These are phyloP conservation scores for Premnoplex brunnescens DNA, from an alignment of 2,797 vertebrate species.

Conservation along the genomic window DNA sequence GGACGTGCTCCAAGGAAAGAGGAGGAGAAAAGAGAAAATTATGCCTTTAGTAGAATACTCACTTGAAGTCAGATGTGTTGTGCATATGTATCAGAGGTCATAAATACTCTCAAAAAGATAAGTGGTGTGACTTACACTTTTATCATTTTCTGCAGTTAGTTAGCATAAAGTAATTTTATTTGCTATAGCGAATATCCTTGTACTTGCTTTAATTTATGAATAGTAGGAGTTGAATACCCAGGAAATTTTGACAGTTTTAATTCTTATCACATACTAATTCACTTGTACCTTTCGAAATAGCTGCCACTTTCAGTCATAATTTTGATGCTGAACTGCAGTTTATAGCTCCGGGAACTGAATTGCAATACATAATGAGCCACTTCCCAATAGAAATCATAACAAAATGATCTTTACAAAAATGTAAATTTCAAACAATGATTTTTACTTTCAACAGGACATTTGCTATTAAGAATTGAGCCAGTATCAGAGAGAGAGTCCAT, in stretches of 20 bases:
- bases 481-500: neutral
- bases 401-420: neutral
- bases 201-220: neutral
- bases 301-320: neutral
- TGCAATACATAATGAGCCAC: neutral
- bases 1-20: neutral
- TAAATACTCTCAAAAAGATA: neutral
- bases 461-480: constrained; percentile 7
- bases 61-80: neutral
- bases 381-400: neutral
- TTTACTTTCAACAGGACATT: constrained; percentile 34
- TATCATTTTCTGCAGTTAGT: neutral
- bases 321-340: neutral
- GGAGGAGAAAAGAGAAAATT: neutral
- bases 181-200: neutral
- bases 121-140: neutral
- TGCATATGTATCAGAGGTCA: neutral
- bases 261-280: neutral
- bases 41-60: neutral
- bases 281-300: constrained; percentile 18
- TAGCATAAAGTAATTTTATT: neutral
- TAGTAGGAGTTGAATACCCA: neutral
- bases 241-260: neutral
- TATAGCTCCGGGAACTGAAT: neutral
- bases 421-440: constrained; percentile 26